Percentiles rank a stretch among this genome's conserved stretches.
Evolutionary conservation across 1,140 invertebrate genomes (phyloP).

Genomic region (Eubasilissa regina): DNA sequence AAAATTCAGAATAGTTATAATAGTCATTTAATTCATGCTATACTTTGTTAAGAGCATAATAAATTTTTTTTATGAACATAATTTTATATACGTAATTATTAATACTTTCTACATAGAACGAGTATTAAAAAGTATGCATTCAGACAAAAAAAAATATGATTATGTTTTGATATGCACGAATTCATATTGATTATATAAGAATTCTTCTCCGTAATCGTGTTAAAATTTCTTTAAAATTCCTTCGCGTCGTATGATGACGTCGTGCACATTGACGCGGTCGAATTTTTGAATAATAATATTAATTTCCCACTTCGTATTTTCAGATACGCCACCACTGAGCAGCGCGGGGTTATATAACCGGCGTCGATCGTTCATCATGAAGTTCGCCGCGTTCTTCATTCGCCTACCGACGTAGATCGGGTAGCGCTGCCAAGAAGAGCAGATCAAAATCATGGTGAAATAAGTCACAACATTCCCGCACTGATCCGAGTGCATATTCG

Average conservation of each 20-base stretch:
- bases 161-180: too few species aligned
- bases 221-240: neutral
- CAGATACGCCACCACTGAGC: constrained; percentile 15
- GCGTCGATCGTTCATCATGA: neutral
- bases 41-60: too few species aligned
- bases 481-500: constrained; percentile 14
- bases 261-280: neutral
- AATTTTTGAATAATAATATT: neutral
- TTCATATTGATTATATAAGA: too few species aligned
- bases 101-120: too few species aligned
- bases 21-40: too few species aligned
- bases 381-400: constrained; percentile 6
- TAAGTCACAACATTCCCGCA: neutral
- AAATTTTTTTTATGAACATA: too few species aligned
- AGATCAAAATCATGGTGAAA: constrained; percentile 20
- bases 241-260: neutral
- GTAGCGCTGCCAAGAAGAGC: neutral
- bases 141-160: too few species aligned
- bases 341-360: constrained; percentile 1
- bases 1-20: too few species aligned
- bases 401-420: constrained; percentile 24
- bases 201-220: too few species aligned
- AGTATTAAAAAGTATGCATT: too few species aligned
- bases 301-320: neutral
- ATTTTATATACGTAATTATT: too few species aligned